These are phyloP conservation scores for Bothrops jararaca DNA, from an alignment of 2,113 vertebrate species.

Conservation along the genomic window DNA sequence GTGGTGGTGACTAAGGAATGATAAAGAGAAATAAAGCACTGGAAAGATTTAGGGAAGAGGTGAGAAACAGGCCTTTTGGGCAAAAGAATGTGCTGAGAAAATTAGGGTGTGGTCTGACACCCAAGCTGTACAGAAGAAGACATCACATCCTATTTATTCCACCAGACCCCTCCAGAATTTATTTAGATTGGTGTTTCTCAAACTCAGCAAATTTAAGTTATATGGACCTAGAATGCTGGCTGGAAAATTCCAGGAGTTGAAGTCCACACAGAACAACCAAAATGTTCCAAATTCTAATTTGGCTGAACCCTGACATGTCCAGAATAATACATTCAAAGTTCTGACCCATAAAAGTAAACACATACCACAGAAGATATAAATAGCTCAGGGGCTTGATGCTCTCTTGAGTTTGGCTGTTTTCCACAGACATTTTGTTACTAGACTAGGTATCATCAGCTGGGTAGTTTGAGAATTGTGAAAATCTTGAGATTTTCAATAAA, in stretches of 20 bases:
- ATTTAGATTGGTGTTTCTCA: background rate
- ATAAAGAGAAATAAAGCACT: background rate
- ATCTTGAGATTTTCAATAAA: background rate
- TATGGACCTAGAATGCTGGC: background rate
- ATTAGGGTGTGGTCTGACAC: background rate
- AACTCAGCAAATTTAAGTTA: background rate
- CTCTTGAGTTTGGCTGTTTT: background rate
- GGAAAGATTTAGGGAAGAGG: background rate
- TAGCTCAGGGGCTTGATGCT: background rate
- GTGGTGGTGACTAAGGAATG: background rate
- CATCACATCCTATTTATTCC: background rate
- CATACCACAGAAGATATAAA: background rate
- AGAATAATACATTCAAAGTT: background rate
- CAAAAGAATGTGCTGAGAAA: background rate
- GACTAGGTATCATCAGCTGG: background rate
- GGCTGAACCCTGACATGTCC: background rate
- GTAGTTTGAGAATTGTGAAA: background rate
- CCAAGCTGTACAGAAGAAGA: background rate
- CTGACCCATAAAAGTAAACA: background rate
- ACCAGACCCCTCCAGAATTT: background rate
- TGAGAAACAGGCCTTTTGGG: background rate
- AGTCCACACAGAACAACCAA: background rate
- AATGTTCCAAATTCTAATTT: background rate
- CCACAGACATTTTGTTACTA: background rate
- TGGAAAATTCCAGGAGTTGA: background rate